These are phyloP conservation scores for Diadema setosum DNA, from an alignment of 35 echinoderm and acorn worm genomes.

Conservation along the genomic window DNA sequence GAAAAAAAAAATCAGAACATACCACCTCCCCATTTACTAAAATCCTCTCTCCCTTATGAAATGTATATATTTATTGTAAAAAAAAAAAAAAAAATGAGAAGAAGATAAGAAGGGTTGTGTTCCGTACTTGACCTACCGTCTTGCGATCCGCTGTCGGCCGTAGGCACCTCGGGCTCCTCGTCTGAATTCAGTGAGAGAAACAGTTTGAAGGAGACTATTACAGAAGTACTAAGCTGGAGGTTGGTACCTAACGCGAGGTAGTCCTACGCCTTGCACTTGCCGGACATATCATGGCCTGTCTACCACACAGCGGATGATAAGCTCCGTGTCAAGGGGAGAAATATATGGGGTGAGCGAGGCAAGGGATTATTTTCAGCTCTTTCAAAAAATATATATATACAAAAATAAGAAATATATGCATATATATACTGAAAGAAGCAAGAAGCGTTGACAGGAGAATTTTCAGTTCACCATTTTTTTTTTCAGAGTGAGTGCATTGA, in stretches of 20 bases:
- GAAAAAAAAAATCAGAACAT: no score
- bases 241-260: constrained; percentile 46
- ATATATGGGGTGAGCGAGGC: not conserved
- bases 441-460: no score
- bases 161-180: constrained; percentile 44
- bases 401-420: no score
- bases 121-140: constrained; percentile 43
- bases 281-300: constrained; percentile 60
- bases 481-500: no score
- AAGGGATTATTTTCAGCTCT: not conserved
- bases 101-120: not conserved
- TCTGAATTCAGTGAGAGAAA: constrained; percentile 67
- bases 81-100: no score
- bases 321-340: not conserved
- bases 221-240: constrained; percentile 48
- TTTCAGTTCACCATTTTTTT: no score
- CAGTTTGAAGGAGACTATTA: constrained; percentile 57
- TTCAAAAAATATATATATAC: no score
- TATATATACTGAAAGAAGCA: no score
- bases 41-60: no score
- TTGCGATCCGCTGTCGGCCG: constrained; percentile 18
- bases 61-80: no score
- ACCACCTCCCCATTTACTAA: no score
- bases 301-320: constrained; percentile 58
- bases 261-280: constrained; percentile 49